A percentile compares a stretch with the other conserved stretches of the same genome.
phyloP scores from a whole-genome alignment of 2,888 invertebrate species.

The Hyles lineata region DNA sequence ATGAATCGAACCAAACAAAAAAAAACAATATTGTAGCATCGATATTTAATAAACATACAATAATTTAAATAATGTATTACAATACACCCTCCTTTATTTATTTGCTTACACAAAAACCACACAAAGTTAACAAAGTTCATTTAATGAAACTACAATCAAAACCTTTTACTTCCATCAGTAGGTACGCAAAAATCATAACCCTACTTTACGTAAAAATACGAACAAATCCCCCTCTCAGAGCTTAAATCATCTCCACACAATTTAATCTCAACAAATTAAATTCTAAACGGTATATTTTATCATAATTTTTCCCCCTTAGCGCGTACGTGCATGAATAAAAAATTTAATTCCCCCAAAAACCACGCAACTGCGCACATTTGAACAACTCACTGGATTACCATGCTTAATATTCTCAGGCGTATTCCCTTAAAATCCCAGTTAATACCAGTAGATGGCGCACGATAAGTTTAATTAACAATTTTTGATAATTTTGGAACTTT shows the following conservation, averaged over 20 bases:
- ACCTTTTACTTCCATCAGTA: neutral
- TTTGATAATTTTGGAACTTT: neutral
- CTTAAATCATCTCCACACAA: constrained; percentile 2
- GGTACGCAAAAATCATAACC: too few species aligned
- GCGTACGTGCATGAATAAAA: constrained; percentile 24
- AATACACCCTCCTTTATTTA: too few species aligned
- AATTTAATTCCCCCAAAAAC: constrained; percentile 16
- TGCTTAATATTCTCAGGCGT: constrained; percentile 14
- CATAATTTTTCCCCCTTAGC: constrained; percentile 4
- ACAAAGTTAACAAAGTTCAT: neutral
- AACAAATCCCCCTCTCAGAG: neutral
- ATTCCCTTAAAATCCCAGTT: constrained; percentile 14
- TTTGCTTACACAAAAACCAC: neutral
- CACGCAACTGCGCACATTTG: constrained; percentile 6
- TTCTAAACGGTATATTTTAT: neutral
- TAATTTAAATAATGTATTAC: too few species aligned
- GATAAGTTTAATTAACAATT: constrained; percentile 1
- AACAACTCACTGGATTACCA: constrained; percentile 18
- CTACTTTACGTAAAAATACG: too few species aligned
- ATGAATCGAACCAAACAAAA: too few species aligned
- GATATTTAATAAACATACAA: too few species aligned
- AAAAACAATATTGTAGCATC: too few species aligned
- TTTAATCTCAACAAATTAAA: constrained; percentile 9
- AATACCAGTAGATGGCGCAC: constrained; percentile 17
- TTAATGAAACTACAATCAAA: neutral